Percentiles rank a stretch among this genome's conserved stretches.
phyloP scores from a whole-genome alignment of 64 coral and sea anemone genomes.

The Stichodactyla mertensii region DNA sequence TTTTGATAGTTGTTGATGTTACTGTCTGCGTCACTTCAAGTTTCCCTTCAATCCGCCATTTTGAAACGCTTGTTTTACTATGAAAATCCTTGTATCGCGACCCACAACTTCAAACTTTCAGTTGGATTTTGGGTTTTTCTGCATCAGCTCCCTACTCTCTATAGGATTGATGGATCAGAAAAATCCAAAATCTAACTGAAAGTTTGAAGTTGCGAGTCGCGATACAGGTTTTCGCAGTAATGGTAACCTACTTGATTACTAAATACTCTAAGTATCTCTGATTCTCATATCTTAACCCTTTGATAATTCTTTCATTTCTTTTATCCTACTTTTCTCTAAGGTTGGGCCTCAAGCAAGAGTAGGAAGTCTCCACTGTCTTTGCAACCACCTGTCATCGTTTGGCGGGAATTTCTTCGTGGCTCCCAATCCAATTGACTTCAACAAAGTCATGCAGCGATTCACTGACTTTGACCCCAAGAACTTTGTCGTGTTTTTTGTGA shows the following conservation, averaged over 20 bases:
- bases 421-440: conserved; percentile 87
- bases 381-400: conserved; percentile 82
- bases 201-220: too few species aligned
- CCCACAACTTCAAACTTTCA: too few species aligned
- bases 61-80: too few species aligned
- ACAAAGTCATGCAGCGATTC: conserved; percentile 61
- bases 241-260: too few species aligned
- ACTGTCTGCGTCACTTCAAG: neutral
- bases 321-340: neutral
- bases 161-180: too few species aligned
- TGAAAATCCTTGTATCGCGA: too few species aligned
- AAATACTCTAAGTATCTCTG: too few species aligned
- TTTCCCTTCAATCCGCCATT: neutral
- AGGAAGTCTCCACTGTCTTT: conserved; percentile 51
- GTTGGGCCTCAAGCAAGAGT: conserved; percentile 51
- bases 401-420: conserved; percentile 88
- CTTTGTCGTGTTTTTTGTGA: conserved; percentile 56
- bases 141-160: too few species aligned
- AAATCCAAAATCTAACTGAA: too few species aligned
- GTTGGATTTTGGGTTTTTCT: too few species aligned
- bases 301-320: neutral
- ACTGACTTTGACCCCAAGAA: conserved; percentile 61
- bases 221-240: too few species aligned
- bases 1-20: neutral
- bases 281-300: too few species aligned